A percentile compares a stretch with the other conserved stretches of the same genome.
These are phyloP conservation scores for Zonitis immaculata DNA, from an alignment of 2,888 invertebrate species.

Conservation along the genomic window DNA sequence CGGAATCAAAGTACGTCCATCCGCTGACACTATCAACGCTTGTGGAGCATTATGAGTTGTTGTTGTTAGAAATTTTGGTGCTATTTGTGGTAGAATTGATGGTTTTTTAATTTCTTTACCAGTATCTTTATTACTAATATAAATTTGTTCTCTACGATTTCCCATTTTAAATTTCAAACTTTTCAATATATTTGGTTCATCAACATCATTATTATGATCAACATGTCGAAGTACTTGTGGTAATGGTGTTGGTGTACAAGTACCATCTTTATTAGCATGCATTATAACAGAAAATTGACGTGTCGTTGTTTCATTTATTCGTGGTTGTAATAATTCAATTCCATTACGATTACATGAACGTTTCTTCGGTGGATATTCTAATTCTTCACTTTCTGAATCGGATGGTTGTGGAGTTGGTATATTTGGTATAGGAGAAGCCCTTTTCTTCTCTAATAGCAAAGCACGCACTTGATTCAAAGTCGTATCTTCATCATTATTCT, in stretches of 20 bases:
- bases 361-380: constrained; percentile 55
- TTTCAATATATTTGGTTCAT: constrained; percentile 62
- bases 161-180: constrained; percentile 70
- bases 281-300: constrained; percentile 74
- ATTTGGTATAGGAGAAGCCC: constrained; percentile 29
- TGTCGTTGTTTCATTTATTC: constrained; percentile 42
- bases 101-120: constrained; percentile 28
- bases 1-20: constrained; percentile 41
- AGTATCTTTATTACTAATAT: constrained; percentile 33
- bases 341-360: constrained; percentile 54
- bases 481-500: constrained; percentile 15
- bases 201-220: no score
- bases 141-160: constrained; percentile 57
- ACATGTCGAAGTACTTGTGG: constrained; percentile 29
- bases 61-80: constrained; percentile 32
- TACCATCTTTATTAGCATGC: constrained; percentile 77
- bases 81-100: constrained; percentile 14
- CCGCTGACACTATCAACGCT: constrained; percentile 47
- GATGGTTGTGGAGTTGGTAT: constrained; percentile 76
- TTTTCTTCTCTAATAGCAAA: constrained; percentile 36
- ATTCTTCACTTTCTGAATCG: constrained; percentile 64
- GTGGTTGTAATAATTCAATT: constrained; percentile 57
- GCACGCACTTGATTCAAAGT: constrained; percentile 29
- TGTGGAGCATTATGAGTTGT: constrained; percentile 40
- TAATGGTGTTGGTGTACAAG: constrained; percentile 47